Conservation (phyloP, 2,797 vertebrate species). For the Characodon lateralis region DNA sequence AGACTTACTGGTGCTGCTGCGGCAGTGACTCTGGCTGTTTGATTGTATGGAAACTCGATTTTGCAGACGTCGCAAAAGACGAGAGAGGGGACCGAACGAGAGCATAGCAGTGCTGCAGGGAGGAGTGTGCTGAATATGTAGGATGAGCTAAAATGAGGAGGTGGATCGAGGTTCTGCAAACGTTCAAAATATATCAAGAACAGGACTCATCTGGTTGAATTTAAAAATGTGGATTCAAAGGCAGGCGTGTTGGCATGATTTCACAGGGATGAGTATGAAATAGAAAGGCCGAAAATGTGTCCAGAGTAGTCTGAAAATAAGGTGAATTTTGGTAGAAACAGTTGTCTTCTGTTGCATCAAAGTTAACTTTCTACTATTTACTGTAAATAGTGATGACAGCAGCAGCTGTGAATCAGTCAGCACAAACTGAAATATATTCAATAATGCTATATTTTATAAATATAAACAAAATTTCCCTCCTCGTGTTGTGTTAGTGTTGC, state of each 20-base stretch:
- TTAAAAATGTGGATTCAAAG: constrained; percentile 11
- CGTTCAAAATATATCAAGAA: not conserved
- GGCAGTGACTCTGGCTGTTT: constrained; percentile 48
- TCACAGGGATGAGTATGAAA: not conserved
- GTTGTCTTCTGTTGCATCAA: not conserved
- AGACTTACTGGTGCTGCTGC: constrained; percentile 37
- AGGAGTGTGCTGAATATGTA: constrained; percentile 7
- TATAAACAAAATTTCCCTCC: too few species aligned
- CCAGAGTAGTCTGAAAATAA: not conserved
- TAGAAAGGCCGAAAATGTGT: not conserved
- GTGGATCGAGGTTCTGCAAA: not conserved
- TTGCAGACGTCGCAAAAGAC: constrained; percentile 60
- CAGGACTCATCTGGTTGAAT: constrained; percentile 9
- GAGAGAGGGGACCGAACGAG: constrained; percentile 31
- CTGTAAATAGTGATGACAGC: too few species aligned
- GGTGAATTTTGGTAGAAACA: not conserved
- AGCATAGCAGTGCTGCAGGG: constrained; percentile 2
- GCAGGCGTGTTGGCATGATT: constrained; percentile 2
- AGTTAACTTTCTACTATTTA: not conserved
- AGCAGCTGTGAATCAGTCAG: not conserved
- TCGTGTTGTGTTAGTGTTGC: too few species aligned
- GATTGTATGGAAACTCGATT: constrained; percentile 78
- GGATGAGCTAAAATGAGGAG: constrained; percentile 4
- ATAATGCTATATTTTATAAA: not conserved
- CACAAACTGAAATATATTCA: not conserved